Conservation (phyloP, 2,113 vertebrate genomes). For the Tupaia tana region DNA sequence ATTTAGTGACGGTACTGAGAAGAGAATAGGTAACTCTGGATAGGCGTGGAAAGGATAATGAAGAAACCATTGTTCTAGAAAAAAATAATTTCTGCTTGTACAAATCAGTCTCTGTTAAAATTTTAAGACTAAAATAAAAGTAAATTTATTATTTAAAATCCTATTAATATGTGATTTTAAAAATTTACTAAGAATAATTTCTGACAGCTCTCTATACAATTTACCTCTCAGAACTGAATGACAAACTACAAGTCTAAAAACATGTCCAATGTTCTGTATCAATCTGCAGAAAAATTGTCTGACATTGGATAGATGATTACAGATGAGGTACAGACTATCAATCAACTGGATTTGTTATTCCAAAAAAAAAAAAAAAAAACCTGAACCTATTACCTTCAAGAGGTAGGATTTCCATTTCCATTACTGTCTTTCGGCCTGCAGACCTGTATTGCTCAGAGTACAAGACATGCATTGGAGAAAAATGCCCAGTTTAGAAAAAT, state of each 20-base stretch:
- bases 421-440: conserved; percentile 52
- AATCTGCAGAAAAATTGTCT: conserved; percentile 41
- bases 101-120: conserved; percentile 7
- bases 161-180: conserved; percentile 10
- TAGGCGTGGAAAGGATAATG: not conserved
- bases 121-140: conserved; percentile 42
- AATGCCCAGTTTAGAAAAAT: not conserved
- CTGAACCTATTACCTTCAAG: conserved; percentile 52
- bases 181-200: conserved; percentile 50
- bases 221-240: conserved; percentile 18
- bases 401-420: conserved; percentile 49
- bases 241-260: conserved; percentile 47
- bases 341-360: conserved; percentile 50
- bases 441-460: conserved; percentile 45
- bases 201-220: not conserved
- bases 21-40: conserved; percentile 26
- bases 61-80: conserved; percentile 7
- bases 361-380: not conserved
- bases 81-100: not conserved
- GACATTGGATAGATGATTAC: conserved; percentile 52
- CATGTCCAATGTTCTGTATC: conserved; percentile 31
- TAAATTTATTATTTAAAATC: conserved; percentile 48
- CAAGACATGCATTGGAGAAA: not conserved
- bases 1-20: not conserved
- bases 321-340: not conserved